These are phyloP conservation scores for Dicyrtomina minuta DNA, from an alignment of 2,888 invertebrate species.

Conservation along the genomic window DNA sequence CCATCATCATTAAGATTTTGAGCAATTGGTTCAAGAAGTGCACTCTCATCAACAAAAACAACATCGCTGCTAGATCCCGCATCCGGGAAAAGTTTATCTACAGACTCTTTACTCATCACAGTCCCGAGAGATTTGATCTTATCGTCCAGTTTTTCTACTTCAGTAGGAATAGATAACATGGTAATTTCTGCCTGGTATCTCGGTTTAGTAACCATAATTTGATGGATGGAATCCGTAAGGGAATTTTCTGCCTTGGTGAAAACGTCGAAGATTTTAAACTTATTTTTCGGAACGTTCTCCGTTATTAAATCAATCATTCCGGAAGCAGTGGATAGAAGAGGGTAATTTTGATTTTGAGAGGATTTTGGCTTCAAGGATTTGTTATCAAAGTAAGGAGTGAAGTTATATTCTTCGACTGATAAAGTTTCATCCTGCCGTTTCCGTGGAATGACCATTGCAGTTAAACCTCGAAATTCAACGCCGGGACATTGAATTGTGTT, in stretches of 20 bases:
- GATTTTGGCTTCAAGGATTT: not conserved
- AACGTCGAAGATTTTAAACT: slow-evolving; percentile 22
- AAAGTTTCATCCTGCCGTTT: slow-evolving; percentile 21
- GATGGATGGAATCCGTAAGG: slow-evolving; percentile 6
- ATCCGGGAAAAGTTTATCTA: slow-evolving; percentile 18
- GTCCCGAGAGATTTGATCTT: slow-evolving; percentile 15
- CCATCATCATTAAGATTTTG: slow-evolving; percentile 13
- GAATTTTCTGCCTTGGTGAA: slow-evolving; percentile 26
- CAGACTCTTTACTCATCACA: slow-evolving; percentile 14
- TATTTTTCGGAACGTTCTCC: slow-evolving; percentile 14
- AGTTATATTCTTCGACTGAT: slow-evolving; percentile 31
- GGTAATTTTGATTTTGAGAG: not conserved
- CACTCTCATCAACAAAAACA: slow-evolving; percentile 16
- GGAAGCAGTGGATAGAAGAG: not conserved
- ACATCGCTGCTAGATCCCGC: slow-evolving; percentile 10
- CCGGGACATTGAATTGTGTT: slow-evolving; percentile 67
- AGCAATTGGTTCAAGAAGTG: slow-evolving; percentile 3
- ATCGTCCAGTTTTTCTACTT: slow-evolving; percentile 14
- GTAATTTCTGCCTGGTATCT: slow-evolving; percentile 8
- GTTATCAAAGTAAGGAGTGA: slow-evolving; percentile 34
- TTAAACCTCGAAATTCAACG: slow-evolving; percentile 74
- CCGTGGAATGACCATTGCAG: slow-evolving; percentile 73
- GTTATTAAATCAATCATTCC: slow-evolving; percentile 17
- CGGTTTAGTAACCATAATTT: slow-evolving; percentile 27
- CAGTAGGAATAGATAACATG: slow-evolving; percentile 7